phyloP scores from a whole-genome alignment of 2,888 invertebrate genomes.

The Drosophila trichaetosa region DNA sequence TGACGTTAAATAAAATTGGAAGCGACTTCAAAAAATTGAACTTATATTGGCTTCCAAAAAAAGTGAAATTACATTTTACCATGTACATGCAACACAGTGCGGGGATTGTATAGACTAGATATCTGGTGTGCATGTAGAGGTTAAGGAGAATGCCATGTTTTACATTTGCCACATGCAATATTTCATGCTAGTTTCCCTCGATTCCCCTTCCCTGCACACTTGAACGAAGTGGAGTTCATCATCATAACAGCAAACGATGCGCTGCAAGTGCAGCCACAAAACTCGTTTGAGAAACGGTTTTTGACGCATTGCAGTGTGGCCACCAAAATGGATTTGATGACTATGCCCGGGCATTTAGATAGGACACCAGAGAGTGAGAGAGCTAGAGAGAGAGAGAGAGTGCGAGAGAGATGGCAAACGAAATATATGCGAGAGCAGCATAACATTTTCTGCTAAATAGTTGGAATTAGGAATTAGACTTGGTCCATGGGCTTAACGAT shows the following conservation, averaged over 20 bases:
- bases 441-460: conserved; percentile 62
- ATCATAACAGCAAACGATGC: conserved; percentile 70
- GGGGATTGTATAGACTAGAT: background rate
- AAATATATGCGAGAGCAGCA: conserved; percentile 13
- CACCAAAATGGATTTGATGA: conserved; percentile 62
- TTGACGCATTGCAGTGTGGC: conserved; percentile 71
- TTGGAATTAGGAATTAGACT: conserved; percentile 54
- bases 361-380: background rate
- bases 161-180: conserved; percentile 62
- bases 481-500: conserved; percentile 50
- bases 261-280: conserved; percentile 50
- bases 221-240: conserved; percentile 51
- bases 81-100: conserved; percentile 4
- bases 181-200: conserved; percentile 32
- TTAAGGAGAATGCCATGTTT: conserved; percentile 49
- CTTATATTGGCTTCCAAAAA: conserved; percentile 69
- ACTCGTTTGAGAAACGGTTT: conserved; percentile 59
- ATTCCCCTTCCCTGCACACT: background rate
- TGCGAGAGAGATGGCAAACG: background rate
- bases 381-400: background rate
- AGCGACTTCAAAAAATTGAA: conserved; percentile 77
- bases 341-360: conserved; percentile 53
- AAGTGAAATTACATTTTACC: conserved; percentile 69
- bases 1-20: conserved; percentile 79
- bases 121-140: conserved; percentile 13